These are phyloP conservation scores for Palaemon carinicauda DNA, from an alignment of 1,140 invertebrate genomes.

Conservation along the genomic window DNA sequence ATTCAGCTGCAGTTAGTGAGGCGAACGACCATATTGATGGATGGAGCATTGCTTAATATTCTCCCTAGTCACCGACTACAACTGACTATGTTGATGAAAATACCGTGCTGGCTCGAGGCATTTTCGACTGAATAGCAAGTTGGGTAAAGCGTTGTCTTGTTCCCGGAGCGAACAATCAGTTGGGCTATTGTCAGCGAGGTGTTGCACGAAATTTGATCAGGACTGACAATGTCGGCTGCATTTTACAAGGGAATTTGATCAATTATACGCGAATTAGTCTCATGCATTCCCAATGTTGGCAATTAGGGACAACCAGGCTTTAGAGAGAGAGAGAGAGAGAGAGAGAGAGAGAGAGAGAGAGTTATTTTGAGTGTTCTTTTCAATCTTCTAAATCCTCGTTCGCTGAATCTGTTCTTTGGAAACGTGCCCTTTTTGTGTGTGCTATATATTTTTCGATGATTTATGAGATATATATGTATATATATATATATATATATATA, in stretches of 20 bases:
- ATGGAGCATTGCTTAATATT: too few species aligned
- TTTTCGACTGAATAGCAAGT: neutral
- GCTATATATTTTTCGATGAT: too few species aligned
- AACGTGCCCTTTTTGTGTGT: neutral
- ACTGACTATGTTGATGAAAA: too few species aligned
- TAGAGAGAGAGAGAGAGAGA: neutral
- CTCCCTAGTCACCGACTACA: too few species aligned
- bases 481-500: neutral
- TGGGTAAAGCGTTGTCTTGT: neutral
- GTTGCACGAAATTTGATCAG: slow-evolving; percentile 29
- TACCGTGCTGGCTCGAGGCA: neutral
- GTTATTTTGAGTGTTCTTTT: neutral
- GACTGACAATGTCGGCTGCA: slow-evolving; percentile 10
- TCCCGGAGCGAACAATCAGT: slow-evolving; percentile 14
- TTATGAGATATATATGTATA: too few species aligned
- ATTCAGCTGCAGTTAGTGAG: neutral
- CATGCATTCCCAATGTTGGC: slow-evolving; percentile 26
- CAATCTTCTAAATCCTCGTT: neutral
- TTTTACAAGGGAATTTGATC: slow-evolving; percentile 34
- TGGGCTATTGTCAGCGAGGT: slow-evolving; percentile 14
- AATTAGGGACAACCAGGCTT: neutral
- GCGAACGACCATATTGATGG: too few species aligned
- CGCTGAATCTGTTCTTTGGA: too few species aligned
- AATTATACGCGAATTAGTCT: slow-evolving; percentile 29
- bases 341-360: slow-evolving; percentile 19